Conservation (phyloP, 2,888 invertebrate genomes). For the Eucera pruinosa region DNA sequence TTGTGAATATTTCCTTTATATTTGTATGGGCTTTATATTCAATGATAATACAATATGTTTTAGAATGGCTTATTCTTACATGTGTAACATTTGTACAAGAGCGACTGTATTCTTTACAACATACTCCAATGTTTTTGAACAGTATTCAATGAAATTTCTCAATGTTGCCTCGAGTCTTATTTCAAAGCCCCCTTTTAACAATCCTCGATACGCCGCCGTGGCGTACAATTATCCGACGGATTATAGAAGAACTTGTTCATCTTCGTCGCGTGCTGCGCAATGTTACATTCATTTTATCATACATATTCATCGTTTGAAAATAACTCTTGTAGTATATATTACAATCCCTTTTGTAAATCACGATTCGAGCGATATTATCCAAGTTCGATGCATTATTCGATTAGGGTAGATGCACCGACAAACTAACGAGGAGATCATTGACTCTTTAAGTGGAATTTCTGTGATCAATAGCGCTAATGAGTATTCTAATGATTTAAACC, state of each 20-base stretch:
- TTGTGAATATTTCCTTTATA: slow-evolving; percentile 80
- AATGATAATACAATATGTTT: slow-evolving; percentile 69
- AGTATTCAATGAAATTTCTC: slow-evolving; percentile 68
- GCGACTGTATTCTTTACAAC: slow-evolving; percentile 71
- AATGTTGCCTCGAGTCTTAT: slow-evolving; percentile 57
- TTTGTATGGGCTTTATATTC: slow-evolving; percentile 79
- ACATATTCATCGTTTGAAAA: slow-evolving; percentile 27
- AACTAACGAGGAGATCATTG: no score
- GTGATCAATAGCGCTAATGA: no score
- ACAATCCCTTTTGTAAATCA: slow-evolving; percentile 28
- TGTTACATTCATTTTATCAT: slow-evolving; percentile 8
- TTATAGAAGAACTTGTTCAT: neutral
- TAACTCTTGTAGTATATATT: slow-evolving; percentile 36
- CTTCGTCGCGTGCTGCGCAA: neutral
- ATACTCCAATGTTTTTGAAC: slow-evolving; percentile 71
- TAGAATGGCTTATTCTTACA: slow-evolving; percentile 71
- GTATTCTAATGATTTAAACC: no score
- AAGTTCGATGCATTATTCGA: slow-evolving; percentile 26
- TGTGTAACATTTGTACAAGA: slow-evolving; percentile 72
- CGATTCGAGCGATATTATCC: slow-evolving; percentile 6
- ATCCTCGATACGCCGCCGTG: slow-evolving; percentile 29
- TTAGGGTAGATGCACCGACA: no score
- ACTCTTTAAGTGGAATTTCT: no score
- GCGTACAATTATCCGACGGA: neutral
- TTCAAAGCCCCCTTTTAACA: slow-evolving; percentile 40